phyloP scores from a whole-genome alignment of 1,140 invertebrate genomes.

The Drosophila micromelanica region DNA sequence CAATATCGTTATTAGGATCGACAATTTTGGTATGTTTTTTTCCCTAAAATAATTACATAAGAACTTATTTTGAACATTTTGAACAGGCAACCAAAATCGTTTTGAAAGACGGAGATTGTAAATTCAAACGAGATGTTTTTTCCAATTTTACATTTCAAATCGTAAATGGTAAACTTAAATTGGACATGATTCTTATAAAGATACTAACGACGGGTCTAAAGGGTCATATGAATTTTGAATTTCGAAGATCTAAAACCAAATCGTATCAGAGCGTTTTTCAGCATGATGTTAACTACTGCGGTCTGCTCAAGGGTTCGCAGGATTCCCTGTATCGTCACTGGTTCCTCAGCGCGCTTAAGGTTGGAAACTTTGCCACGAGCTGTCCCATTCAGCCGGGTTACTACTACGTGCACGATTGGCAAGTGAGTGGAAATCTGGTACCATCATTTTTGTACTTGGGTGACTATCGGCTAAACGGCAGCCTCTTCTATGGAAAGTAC shows the following conservation, averaged over 20 bases:
- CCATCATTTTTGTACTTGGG: slow-evolving; percentile 70
- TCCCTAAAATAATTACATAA: background rate
- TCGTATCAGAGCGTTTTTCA: slow-evolving; percentile 65
- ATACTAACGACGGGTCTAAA: slow-evolving; percentile 48
- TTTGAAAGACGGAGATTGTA: slow-evolving; percentile 56
- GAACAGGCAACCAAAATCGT: slow-evolving; percentile 38
- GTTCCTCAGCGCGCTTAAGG: slow-evolving; percentile 52
- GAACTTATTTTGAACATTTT: background rate
- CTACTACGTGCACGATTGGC: slow-evolving; percentile 65
- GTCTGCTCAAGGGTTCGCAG: slow-evolving; percentile 46
- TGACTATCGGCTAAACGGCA: slow-evolving; percentile 61
- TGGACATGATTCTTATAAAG: slow-evolving; percentile 49
- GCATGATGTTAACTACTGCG: slow-evolving; percentile 70
- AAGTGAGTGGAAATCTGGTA: slow-evolving; percentile 44
- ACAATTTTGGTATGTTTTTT: slow-evolving; percentile 19
- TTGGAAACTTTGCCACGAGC: slow-evolving; percentile 64
- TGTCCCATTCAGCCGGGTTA: slow-evolving; percentile 61
- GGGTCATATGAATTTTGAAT: slow-evolving; percentile 59
- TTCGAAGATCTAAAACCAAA: slow-evolving; percentile 58
- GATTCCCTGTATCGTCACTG: slow-evolving; percentile 65
- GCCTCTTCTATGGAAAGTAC: slow-evolving; percentile 55
- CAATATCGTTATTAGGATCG: slow-evolving; percentile 3
- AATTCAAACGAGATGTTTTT: slow-evolving; percentile 42
- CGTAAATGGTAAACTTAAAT: slow-evolving; percentile 42
- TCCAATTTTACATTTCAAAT: slow-evolving; percentile 61